Conservation (phyloP, 2,797 vertebrate genomes). For the Mus spretus region DNA sequence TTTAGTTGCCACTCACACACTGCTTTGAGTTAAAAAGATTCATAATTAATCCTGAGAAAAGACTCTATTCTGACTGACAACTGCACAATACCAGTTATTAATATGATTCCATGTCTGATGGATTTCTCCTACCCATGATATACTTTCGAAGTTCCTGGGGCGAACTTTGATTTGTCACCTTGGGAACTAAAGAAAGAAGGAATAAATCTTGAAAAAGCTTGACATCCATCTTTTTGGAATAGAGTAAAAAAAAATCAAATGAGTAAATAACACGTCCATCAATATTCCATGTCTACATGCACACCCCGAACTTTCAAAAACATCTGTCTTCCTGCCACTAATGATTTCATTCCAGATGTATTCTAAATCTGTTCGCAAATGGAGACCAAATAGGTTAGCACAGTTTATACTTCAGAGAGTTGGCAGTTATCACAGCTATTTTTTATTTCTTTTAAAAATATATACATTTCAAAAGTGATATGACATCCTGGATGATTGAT, state of each 20-base stretch:
- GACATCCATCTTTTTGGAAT: slow-evolving; percentile 87
- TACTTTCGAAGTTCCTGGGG: slow-evolving; percentile 78
- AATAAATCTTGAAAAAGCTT: slow-evolving; percentile 82
- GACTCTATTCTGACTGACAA: slow-evolving; percentile 70
- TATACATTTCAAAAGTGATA: slow-evolving; percentile 72
- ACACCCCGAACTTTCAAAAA: slow-evolving; percentile 82
- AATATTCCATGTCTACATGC: slow-evolving; percentile 81
- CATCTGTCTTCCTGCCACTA: slow-evolving; percentile 84
- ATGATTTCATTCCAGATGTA: slow-evolving; percentile 80
- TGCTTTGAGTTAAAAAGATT: slow-evolving; percentile 52
- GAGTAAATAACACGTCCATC: slow-evolving; percentile 88
- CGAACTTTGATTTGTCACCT: slow-evolving; percentile 88
- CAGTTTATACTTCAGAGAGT: slow-evolving; percentile 75
- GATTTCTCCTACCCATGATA: slow-evolving; percentile 75
- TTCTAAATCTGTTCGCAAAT: slow-evolving; percentile 82
- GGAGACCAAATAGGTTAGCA: slow-evolving; percentile 72
- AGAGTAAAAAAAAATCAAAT: slow-evolving; percentile 87
- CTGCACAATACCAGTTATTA: slow-evolving; percentile 66
- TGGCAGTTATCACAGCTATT: slow-evolving; percentile 64
- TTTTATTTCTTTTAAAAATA: slow-evolving; percentile 67
- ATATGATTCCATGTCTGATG: slow-evolving; percentile 67
- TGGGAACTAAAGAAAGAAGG: slow-evolving; percentile 78
- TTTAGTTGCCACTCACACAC: not conserved
- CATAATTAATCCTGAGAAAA: slow-evolving; percentile 75
- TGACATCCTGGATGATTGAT: slow-evolving; percentile 46